Evolutionary conservation across 2,888 invertebrate species (phyloP).

Genomic region (Toxonevra muliebris): DNA sequence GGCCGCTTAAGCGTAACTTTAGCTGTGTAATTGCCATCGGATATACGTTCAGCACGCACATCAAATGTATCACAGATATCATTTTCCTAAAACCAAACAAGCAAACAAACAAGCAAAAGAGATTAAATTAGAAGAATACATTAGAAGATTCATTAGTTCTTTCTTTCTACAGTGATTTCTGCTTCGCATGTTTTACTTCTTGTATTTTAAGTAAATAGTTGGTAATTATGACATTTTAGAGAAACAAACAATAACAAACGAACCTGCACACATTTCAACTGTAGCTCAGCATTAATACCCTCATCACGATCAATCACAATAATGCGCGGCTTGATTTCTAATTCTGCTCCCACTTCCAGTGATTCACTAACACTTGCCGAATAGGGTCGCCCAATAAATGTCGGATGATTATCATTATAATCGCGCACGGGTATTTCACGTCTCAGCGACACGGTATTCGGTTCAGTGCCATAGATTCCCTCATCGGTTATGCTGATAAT

Average conservation of each 20-base stretch:
- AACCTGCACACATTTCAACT: constrained; percentile 71
- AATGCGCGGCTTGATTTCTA: constrained; percentile 71
- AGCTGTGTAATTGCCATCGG: constrained; percentile 76
- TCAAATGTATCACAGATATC: constrained; percentile 78
- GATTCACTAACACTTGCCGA: constrained; percentile 77
- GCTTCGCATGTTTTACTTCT: too few species aligned
- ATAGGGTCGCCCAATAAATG: constrained; percentile 78
- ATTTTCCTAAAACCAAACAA: constrained; percentile 63
- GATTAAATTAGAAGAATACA: too few species aligned
- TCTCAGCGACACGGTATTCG: constrained; percentile 80
- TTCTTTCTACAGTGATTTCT: too few species aligned
- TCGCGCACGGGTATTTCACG: constrained; percentile 81
- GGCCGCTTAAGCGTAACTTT: constrained; percentile 72
- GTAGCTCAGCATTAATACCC: constrained; percentile 76
- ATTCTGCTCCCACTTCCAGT: constrained; percentile 71
- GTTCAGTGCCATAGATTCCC: constrained; percentile 74
- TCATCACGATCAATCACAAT: constrained; percentile 77
- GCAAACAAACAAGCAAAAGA: too few species aligned
- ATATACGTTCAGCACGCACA: constrained; percentile 72
- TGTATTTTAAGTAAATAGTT: not conserved
- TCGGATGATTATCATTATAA: constrained; percentile 82
- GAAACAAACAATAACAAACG: constrained; percentile 44
- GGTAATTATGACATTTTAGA: not conserved
- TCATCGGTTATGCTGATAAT: constrained; percentile 86
- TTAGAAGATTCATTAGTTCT: too few species aligned